phyloP scores from a whole-genome alignment of 2,797 vertebrate genomes.

The Fistularia commersonii region DNA sequence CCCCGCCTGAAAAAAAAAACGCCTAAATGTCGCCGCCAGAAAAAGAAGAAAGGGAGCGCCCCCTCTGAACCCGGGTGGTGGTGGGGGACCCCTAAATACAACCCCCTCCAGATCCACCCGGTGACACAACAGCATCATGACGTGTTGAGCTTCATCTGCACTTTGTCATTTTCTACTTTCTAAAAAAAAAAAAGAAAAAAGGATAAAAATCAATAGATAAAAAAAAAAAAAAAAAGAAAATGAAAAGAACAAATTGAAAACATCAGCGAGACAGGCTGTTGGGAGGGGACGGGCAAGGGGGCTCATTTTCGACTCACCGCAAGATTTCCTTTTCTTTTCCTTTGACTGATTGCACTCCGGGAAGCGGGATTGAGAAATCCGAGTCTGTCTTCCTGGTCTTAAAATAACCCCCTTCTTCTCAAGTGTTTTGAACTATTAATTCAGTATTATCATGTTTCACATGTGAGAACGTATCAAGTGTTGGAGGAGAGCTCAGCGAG shows the following conservation, averaged over 20 bases:
- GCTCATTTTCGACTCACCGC: slow-evolving; percentile 64
- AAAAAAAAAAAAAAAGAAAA: neutral
- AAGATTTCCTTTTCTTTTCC: slow-evolving; percentile 10
- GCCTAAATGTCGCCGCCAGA: slow-evolving; percentile 75
- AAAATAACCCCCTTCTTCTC: slow-evolving; percentile 65
- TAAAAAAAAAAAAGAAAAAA: too few species aligned
- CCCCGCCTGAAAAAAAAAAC: slow-evolving; percentile 18
- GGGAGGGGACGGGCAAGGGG: too few species aligned
- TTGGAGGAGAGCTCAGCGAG: slow-evolving; percentile 26
- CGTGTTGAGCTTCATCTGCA: slow-evolving; percentile 79
- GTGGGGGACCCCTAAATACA: slow-evolving; percentile 29
- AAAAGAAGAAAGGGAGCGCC: slow-evolving; percentile 60
- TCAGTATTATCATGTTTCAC: slow-evolving; percentile 84
- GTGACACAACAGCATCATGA: slow-evolving; percentile 63
- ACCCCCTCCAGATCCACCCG: slow-evolving; percentile 34
- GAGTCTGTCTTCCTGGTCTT: slow-evolving; percentile 71
- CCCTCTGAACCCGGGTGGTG: slow-evolving; percentile 57
- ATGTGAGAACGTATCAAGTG: slow-evolving; percentile 37
- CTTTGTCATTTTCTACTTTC: slow-evolving; percentile 75
- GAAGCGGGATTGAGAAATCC: slow-evolving; percentile 66
- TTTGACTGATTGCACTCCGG: slow-evolving; percentile 72
- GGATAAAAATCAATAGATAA: too few species aligned
- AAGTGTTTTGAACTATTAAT: slow-evolving; percentile 59
- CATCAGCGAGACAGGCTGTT: slow-evolving; percentile 28
- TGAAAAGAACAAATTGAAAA: slow-evolving; percentile 25